A percentile compares a stretch with the other conserved stretches of the same genome.
phyloP scores from a whole-genome alignment of 1,140 invertebrate species.

The Ostrea denselamellosa region DNA sequence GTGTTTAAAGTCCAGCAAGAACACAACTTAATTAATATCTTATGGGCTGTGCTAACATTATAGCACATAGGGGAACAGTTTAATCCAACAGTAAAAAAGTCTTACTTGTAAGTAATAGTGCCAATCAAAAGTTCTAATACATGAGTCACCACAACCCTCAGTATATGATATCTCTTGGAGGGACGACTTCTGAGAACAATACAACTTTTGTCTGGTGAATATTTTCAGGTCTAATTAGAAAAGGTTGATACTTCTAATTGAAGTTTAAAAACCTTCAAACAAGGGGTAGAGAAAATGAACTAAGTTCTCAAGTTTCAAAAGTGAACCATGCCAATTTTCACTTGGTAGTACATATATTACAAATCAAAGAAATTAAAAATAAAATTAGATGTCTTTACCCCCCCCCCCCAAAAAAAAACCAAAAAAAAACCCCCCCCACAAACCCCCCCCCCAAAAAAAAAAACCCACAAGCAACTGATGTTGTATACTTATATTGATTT shows the following conservation, averaged over 20 bases:
- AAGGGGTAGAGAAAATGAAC: background rate
- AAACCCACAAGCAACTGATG: background rate
- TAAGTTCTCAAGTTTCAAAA: background rate
- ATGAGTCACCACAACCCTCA: background rate
- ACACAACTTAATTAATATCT: background rate
- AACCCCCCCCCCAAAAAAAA: background rate
- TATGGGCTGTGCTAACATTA: background rate
- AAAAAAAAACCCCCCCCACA: too few species aligned
- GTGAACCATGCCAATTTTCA: background rate
- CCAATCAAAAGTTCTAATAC: slow-evolving; percentile 8
- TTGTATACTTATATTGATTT: background rate
- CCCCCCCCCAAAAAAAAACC: too few species aligned
- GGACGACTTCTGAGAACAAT: background rate
- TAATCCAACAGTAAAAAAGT: slow-evolving; percentile 25
- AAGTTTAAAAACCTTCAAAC: slow-evolving; percentile 22
- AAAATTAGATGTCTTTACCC: too few species aligned
- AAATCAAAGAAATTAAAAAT: too few species aligned
- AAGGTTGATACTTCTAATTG: background rate
- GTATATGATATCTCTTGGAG: background rate
- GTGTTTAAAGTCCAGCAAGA: slow-evolving; percentile 7
- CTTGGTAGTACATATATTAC: background rate
- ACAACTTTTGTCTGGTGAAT: background rate
- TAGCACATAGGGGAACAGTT: background rate
- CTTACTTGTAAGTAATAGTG: background rate
- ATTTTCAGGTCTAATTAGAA: background rate